Evolutionary conservation across 2,113 vertebrate genomes (phyloP).

Genomic region (Neomonachus schauinslandi): DNA sequence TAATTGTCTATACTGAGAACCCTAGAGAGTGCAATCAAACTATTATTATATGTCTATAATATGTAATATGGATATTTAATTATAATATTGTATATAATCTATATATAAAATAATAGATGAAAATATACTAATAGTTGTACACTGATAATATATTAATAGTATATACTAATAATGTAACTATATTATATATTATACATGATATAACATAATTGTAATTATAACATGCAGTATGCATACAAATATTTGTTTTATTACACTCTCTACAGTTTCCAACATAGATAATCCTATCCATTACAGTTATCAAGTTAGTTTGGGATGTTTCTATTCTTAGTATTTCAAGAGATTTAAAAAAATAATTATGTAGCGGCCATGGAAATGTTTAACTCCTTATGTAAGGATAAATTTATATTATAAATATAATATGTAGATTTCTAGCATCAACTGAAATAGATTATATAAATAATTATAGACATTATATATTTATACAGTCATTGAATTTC

Average conservation of each 20-base stretch:
- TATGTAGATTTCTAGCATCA: background rate
- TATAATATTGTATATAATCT: no score
- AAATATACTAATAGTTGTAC: no score
- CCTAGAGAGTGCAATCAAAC: no score
- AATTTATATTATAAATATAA: background rate
- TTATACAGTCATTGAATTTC: background rate
- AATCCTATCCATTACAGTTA: background rate
- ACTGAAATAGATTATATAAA: background rate
- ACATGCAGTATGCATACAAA: background rate
- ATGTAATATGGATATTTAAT: no score
- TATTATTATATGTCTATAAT: no score
- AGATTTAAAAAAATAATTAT: background rate
- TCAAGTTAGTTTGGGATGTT: background rate
- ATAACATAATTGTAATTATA: background rate
- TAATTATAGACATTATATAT: no score
- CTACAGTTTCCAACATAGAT: background rate
- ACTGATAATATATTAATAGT: background rate
- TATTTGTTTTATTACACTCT: background rate
- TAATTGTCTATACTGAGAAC: no score
- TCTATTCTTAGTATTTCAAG: background rate
- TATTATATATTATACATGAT: background rate
- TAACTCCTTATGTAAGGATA: background rate
- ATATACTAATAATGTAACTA: background rate
- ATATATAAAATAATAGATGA: no score
- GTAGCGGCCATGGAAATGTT: background rate